Percentiles rank a stretch among this genome's conserved stretches.
phyloP scores from a whole-genome alignment of 2,113 vertebrate species.

The Rhabdomys dilectus region DNA sequence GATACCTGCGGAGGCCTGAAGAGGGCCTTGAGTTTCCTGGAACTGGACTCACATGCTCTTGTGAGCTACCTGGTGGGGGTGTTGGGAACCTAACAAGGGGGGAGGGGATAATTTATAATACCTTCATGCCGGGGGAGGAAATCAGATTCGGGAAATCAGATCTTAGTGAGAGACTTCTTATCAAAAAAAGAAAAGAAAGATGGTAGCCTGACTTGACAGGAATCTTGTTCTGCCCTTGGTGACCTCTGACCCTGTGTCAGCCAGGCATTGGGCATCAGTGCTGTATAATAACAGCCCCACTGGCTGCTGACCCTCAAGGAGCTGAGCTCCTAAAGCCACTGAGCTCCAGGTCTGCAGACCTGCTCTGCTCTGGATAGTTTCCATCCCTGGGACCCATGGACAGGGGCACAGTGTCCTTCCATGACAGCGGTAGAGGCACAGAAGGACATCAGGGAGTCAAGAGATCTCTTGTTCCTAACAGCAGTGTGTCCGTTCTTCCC shows the following conservation, averaged over 20 bases:
- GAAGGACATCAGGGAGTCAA: neutral
- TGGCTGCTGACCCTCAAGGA: too few species aligned
- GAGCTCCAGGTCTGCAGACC: neutral
- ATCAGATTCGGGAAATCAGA: neutral
- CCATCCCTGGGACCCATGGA: too few species aligned
- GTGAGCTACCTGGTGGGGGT: neutral
- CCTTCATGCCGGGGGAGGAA: neutral
- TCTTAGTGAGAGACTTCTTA: neutral
- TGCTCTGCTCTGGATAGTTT: neutral
- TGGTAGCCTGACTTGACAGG: neutral
- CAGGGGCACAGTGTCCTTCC: neutral
- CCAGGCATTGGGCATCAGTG: neutral
- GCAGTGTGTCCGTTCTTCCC: neutral
- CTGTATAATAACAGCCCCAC: neutral
- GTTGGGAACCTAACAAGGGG: neutral
- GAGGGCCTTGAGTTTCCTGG: neutral
- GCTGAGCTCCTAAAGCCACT: neutral
- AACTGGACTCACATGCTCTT: neutral
- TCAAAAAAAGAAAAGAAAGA: neutral
- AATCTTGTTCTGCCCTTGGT: neutral
- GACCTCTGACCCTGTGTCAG: neutral
- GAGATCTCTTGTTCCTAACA: neutral
- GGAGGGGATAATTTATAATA: neutral
- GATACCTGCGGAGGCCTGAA: neutral
- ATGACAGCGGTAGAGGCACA: neutral